Percentiles rank a stretch among this genome's conserved stretches.
Conservation (phyloP, 2,113 vertebrate species). For the Gnathonemus longibarbis region DNA sequence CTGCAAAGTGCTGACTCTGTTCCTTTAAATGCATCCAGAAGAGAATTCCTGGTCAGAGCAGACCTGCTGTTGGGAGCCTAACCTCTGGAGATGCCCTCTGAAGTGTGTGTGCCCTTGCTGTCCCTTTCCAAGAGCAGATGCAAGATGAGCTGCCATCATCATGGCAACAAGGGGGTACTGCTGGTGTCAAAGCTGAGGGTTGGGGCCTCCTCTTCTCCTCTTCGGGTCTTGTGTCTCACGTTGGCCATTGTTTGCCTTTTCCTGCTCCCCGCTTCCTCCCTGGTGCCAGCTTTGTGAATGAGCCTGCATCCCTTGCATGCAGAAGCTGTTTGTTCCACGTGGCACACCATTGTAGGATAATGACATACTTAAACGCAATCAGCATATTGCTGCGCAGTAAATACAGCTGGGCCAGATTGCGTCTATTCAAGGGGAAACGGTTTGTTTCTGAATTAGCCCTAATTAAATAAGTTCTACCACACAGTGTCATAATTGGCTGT, state of each 20-base stretch:
- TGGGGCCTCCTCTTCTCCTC: background rate
- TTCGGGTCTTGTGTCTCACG: background rate
- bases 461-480: constrained; percentile 69
- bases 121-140: background rate
- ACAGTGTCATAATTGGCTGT: constrained; percentile 66
- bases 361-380: constrained; percentile 63
- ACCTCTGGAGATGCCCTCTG: background rate
- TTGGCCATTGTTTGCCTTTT: background rate
- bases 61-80: background rate
- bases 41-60: constrained; percentile 28
- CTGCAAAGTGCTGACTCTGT: constrained; percentile 28
- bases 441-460: constrained; percentile 71
- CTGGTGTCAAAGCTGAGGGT: background rate
- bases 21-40: constrained; percentile 27
- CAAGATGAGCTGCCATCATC: background rate
- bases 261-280: background rate
- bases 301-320: constrained; percentile 55
- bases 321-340: constrained; percentile 63
- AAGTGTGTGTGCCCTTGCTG: background rate
- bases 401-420: constrained; percentile 64
- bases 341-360: constrained; percentile 60
- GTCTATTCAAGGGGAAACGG: constrained; percentile 61
- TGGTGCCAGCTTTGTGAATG: constrained; percentile 15
- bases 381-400: constrained; percentile 62
- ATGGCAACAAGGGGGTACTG: background rate